Evolutionary conservation across 2,113 vertebrate species (phyloP).

Genomic region (Chloroceryle aenea): DNA sequence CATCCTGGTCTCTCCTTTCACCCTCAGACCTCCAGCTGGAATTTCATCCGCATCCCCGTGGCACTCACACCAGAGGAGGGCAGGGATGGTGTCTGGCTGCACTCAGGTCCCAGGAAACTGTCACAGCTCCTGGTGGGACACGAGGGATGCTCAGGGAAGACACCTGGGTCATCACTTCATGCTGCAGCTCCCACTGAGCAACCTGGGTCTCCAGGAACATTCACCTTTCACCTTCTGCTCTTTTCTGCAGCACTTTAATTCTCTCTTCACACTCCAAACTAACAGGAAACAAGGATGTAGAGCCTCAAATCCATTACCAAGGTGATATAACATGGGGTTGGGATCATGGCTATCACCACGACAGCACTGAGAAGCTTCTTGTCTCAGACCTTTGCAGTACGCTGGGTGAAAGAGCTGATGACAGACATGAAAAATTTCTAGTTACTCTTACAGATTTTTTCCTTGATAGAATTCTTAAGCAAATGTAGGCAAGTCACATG

Average conservation of each 20-base stretch:
- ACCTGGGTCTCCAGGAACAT: neutral
- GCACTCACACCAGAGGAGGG: neutral
- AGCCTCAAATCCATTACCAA: neutral
- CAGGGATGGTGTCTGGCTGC: neutral
- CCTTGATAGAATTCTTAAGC: neutral
- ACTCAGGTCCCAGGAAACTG: neutral
- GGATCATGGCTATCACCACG: neutral
- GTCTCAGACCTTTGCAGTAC: neutral
- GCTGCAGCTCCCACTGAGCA: neutral
- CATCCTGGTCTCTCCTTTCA: neutral
- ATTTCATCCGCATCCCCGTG: neutral
- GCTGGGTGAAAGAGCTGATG: neutral
- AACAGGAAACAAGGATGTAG: neutral
- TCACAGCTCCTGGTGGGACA: fast-evolving
- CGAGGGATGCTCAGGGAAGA: neutral
- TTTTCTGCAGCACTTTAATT: neutral
- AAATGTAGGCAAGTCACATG: neutral
- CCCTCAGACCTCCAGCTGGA: neutral
- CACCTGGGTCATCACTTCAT: neutral
- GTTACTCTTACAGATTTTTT: neutral
- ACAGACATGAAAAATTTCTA: neutral
- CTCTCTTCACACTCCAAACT: neutral
- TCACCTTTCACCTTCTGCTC: neutral
- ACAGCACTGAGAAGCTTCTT: neutral
- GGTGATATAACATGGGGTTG: neutral